phyloP scores from a whole-genome alignment of 2,888 invertebrate species.

The Calliopum simillimum region DNA sequence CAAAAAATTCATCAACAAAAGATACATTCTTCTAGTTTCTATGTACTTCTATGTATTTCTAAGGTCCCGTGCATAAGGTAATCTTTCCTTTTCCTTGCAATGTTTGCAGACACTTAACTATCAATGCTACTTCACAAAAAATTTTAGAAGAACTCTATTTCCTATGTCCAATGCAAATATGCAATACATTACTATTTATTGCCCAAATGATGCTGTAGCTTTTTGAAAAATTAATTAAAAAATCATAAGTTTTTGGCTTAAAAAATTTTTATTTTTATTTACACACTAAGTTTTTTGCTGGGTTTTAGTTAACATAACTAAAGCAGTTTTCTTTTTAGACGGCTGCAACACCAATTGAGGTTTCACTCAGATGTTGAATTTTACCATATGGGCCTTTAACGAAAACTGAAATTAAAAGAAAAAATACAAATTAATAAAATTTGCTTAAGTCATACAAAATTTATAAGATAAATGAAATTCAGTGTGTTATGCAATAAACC shows the following conservation, averaged over 20 bases:
- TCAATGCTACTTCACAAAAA: too few species aligned
- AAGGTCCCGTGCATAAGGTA: too few species aligned
- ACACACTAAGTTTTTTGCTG: conserved; percentile 29
- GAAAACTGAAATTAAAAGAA: conserved; percentile 51
- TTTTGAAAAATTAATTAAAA: neutral
- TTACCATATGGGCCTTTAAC: conserved; percentile 53
- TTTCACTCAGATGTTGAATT: conserved; percentile 50
- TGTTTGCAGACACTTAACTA: too few species aligned
- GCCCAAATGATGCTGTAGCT: neutral
- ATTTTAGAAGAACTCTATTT: too few species aligned
- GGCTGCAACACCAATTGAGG: conserved; percentile 53
- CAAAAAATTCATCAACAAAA: too few species aligned
- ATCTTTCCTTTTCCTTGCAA: too few species aligned
- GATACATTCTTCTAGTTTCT: too few species aligned
- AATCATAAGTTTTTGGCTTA: conserved; percentile 11
- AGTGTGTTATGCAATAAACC: too few species aligned
- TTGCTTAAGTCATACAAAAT: neutral
- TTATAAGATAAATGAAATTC: neutral
- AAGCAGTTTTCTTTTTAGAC: conserved; percentile 46
- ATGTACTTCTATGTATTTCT: too few species aligned
- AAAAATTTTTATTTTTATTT: conserved; percentile 34
- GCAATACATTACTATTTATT: too few species aligned
- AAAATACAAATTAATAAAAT: conserved; percentile 23
- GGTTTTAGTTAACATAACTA: conserved; percentile 28
- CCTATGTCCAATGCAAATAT: neutral